Evolutionary conservation across 2,888 invertebrate genomes (phyloP), one percentile per base, ranked within the genome.

Genomic region (Calameuta pallipes): DNA sequence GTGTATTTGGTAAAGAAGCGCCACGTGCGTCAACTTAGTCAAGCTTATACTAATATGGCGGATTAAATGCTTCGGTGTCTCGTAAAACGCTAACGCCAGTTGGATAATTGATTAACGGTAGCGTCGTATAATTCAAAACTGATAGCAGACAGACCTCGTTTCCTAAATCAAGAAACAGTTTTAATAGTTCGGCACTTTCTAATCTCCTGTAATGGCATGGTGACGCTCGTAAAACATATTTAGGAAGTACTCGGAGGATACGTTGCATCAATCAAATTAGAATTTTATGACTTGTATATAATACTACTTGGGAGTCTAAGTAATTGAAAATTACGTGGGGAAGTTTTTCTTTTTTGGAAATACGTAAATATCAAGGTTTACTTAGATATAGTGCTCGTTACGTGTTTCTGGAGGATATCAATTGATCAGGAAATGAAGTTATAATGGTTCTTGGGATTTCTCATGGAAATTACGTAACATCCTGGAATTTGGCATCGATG

Each of bases 81-180:
- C 83, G 83, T 83, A 82, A 83, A 83, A 80, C 78, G 76, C 79
- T 80, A 79, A 80, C 82, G 80, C 78, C 82, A 82, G 80, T 81
- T 81, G 82, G 81, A 82, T 83, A 81, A 82, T 81, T 80, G 80
- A 83, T 83, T 82, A 81, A 80, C 81, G 78, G 73, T 35, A 76
- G 76, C 69, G 77, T 78, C 81, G 69, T 77, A 81, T 81, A 81
- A 81, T 81, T 80, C 78, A 74, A 76, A 23, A 41, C 75, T 34
- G 13, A 13, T 23, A 13, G 71, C 71, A 31, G 71, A 12, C 35
- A 30, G 74, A 41, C 15, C 23, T 69, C n/a, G 13, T 69, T 30
- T 31, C 73, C 35, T 35, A 37, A 37, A 34, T 30, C 23, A 36
- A 35, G 30, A 36, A 74, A 36, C 36, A 36, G 36, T 35, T 74